Evolutionary conservation across 2,888 invertebrate species (phyloP), one percentile per base, ranked within the genome.

Genomic region (Cerceris ruficornis): DNA sequence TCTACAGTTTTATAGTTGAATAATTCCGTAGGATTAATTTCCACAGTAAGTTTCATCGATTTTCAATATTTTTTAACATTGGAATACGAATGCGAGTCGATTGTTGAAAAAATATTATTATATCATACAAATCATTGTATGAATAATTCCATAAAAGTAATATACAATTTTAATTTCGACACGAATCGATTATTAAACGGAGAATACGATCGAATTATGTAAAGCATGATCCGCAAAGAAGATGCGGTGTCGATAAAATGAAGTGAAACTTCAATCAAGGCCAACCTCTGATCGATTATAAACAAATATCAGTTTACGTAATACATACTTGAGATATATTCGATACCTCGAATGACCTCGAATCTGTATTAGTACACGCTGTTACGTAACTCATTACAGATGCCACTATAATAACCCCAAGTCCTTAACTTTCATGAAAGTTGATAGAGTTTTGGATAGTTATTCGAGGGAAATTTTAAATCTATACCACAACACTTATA

Each of bases 361-460:
- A 59, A 55, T 17, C 39, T 13, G 49, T 39, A 54, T 60, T 28
- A 17, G 43, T 57, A 66, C 50, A 67, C 57, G 50, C 41, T 58
- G 49, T 72, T 68, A 42, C 66, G 57, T 58, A 58, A 75, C 55
- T 5, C 41, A 8, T 62, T 50, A 17, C 6, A 42, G 17, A 50
- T 28, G 41, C 14, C 42, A 13, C 28, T 42, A 17, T 17, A 11
- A 42, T 7, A 55, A 55, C 7, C 8, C 17, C 9, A 17, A 55
- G 55, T 14, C n/a, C n/a, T 52, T 28, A 28, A 28, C 28, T 28
- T 28, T 28, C 28, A 28, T 4, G 28, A 28, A 28, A 28, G 28
- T 28, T 28, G 28, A 28, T 28, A 4, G 28, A 28, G 4, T 28
- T 28, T 1, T 28, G 4, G 28, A 4, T 28, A 28, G 4, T 28